Evolutionary conservation across 2,888 invertebrate species (phyloP), one percentile per base, ranked within the genome.

Genomic region (Platycheirus albimanus): DNA sequence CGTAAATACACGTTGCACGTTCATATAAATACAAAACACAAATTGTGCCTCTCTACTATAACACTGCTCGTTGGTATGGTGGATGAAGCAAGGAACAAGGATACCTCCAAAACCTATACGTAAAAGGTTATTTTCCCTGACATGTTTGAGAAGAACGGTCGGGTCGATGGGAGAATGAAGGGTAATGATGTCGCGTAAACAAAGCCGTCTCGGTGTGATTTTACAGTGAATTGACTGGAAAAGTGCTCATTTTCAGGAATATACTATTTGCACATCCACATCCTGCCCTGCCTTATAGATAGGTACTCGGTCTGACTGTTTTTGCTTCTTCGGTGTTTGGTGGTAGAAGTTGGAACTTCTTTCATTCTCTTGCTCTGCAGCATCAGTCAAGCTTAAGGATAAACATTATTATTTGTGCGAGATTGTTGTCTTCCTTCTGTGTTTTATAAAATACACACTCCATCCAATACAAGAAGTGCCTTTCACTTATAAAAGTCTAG

Each of bases 151-250:
- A 33, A 8, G 7, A 33, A 33, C n/a, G n/a, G n/a, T n/a, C n/a
- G n/a, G n/a, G n/a, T 13, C 41, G 10, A 0, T 45, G 28, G 64
- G 49, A 19, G 49, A 41, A 51, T n/a, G n/a, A n/a, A 36, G 4
- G 24, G 30, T 61, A 61, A 61, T 61, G 45, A 61, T 61, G 61
- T 61, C 61, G 61, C 45, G 28, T 38, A 45, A 61, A 61, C 61
- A 61, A 64, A 51, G 47, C 64, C 36, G 54, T 67, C 56, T 76
- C 51, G 30, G 78, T 58, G 72, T 64, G 83, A 78, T 83, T 72
- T 78, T 58, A 36, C 63, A 78, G 72, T 78, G 83, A 83, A 83
- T 83, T 78, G 78, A 83, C 83, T 83, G 83, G 83, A 83, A 83
- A 83, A 83, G 83, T 83, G 74, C 83, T 78, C 78, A 64, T 83